These are phyloP conservation scores for Parelbella ahira DNA, from an alignment of 2,888 invertebrate genomes.

Conservation along the genomic window DNA sequence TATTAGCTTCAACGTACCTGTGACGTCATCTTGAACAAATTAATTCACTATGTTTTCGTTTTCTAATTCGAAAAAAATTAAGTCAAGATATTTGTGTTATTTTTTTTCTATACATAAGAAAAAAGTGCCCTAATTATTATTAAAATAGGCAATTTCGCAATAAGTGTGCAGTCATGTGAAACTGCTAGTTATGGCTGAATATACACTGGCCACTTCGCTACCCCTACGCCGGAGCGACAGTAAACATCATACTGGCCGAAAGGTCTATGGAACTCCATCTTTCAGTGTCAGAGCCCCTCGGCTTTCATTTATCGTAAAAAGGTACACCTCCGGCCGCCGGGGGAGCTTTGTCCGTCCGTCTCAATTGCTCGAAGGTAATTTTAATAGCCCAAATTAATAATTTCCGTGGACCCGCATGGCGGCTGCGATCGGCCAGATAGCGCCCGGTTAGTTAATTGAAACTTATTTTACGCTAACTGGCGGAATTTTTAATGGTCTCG, in stretches of 20 bases:
- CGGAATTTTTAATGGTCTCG: conserved; percentile 34
- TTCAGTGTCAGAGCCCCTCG: conserved; percentile 34
- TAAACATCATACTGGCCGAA: conserved; percentile 21
- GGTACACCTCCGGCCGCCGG: conserved; percentile 25
- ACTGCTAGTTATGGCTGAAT: too few relatives aligned
- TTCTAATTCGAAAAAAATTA: too few relatives aligned
- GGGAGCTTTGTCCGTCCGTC: conserved; percentile 39
- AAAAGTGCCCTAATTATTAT: too few relatives aligned
- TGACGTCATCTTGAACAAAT: too few relatives aligned
- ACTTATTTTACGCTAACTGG: conserved; percentile 39
- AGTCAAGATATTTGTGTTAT: too few relatives aligned
- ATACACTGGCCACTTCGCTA: too few relatives aligned
- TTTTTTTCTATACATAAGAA: too few relatives aligned
- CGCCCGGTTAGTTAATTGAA: conserved; percentile 34
- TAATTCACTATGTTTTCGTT: too few relatives aligned
- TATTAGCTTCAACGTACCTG: too few relatives aligned
- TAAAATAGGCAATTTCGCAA: too few relatives aligned
- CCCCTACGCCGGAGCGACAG: too few relatives aligned
- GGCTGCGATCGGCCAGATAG: conserved; percentile 31
- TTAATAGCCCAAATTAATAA: conserved; percentile 49
- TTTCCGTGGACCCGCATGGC: conserved; percentile 41
- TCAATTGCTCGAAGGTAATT: conserved; percentile 43
- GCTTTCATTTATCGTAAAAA: conserved; percentile 39
- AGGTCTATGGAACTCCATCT: conserved; percentile 28
- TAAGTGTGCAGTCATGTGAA: conserved; percentile 13